phyloP scores from a whole-genome alignment of 2,888 invertebrate species.

The Agonopterix alstromeriana region DNA sequence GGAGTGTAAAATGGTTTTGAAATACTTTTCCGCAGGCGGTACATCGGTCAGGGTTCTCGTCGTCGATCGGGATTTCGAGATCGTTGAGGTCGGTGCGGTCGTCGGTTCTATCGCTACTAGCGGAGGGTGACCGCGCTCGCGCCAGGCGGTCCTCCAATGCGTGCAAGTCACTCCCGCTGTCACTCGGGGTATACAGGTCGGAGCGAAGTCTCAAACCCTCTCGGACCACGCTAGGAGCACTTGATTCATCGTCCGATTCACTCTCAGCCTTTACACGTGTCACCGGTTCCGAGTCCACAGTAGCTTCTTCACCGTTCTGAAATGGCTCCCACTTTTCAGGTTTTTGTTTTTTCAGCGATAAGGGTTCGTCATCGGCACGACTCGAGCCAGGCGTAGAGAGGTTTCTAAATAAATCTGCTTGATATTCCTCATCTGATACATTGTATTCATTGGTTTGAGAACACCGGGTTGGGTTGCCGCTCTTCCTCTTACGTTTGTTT shows the following conservation, averaged over 20 bases:
- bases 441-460: conserved; percentile 74
- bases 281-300: conserved; percentile 58
- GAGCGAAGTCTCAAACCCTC: conserved; percentile 65
- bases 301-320: conserved; percentile 61
- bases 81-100: conserved; percentile 64
- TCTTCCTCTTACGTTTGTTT: conserved; percentile 86
- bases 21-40: conserved; percentile 92
- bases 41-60: conserved; percentile 91
- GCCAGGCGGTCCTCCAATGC: conserved; percentile 68
- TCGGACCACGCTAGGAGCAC: conserved; percentile 65
- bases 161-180: conserved; percentile 69
- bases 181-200: conserved; percentile 69
- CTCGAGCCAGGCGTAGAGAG: conserved; percentile 56
- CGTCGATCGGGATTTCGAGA: conserved; percentile 89
- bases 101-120: conserved; percentile 63
- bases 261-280: conserved; percentile 68
- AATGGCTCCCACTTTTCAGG: conserved; percentile 63
- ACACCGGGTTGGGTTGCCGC: conserved; percentile 88
- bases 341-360: conserved; percentile 68
- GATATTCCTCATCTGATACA: conserved; percentile 66
- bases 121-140: conserved; percentile 69
- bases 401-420: conserved; percentile 63
- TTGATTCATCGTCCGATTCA: conserved; percentile 69
- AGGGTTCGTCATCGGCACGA: conserved; percentile 58
- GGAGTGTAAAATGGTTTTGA: conserved; percentile 93